Evolutionary conservation across 1,140 invertebrate genomes (phyloP).

Genomic region (Pogonomyrmex barbatus): DNA sequence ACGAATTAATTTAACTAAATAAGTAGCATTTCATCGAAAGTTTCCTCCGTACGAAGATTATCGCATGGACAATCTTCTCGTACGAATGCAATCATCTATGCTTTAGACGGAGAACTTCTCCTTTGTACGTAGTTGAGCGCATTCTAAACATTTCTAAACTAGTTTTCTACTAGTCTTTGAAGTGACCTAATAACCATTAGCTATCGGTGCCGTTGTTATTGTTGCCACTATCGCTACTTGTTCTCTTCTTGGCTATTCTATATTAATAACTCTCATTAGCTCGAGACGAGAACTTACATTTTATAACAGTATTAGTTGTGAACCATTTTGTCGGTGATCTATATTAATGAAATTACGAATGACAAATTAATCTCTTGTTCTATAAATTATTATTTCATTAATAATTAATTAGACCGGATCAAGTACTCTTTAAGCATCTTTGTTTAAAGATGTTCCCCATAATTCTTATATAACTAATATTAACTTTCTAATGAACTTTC

Average conservation of each 20-base stretch:
- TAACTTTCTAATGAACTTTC: neutral
- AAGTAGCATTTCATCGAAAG: neutral
- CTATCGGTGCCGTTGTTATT: slow-evolving; percentile 25
- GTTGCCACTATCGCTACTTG: neutral
- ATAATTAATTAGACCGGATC: neutral
- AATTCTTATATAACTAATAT: neutral
- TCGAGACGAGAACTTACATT: slow-evolving; percentile 27
- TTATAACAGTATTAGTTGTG: neutral
- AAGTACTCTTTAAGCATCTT: neutral
- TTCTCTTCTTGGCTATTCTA: slow-evolving; percentile 14
- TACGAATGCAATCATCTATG: slow-evolving; percentile 72
- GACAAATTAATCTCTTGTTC: slow-evolving; percentile 1
- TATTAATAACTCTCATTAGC: neutral
- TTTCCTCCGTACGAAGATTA: slow-evolving; percentile 47
- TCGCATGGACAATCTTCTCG: slow-evolving; percentile 72
- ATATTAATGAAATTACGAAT: neutral
- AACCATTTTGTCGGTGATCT: neutral
- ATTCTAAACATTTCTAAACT: slow-evolving; percentile 55
- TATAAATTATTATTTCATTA: slow-evolving; percentile 11
- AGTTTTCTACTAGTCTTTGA: slow-evolving; percentile 66
- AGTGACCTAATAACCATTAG: slow-evolving; percentile 45
- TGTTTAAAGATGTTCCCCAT: neutral
- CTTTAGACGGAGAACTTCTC: slow-evolving; percentile 60
- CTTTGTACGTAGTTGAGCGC: slow-evolving; percentile 66
- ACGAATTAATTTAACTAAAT: neutral